Base-by-base conservation (phyloP, 2,113 vertebrate genomes). In the Hippocampus barbouri region DNA sequence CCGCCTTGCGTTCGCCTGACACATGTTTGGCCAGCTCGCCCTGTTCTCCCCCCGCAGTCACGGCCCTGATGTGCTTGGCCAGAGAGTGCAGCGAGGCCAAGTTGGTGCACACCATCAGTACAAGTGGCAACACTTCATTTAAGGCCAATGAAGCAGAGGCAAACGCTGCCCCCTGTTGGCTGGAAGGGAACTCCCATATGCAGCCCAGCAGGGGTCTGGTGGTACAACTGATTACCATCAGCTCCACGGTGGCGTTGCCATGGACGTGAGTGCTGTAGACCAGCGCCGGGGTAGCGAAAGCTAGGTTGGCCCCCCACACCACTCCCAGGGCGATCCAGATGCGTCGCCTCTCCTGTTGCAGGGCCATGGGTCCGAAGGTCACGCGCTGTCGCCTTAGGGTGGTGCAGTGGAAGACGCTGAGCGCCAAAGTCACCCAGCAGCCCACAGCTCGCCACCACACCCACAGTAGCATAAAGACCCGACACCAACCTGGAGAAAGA, bases 211-310 rank as follows among this genome's bases (percentile, higher is more conserved):
- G 81, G 27, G 93, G 93, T 14, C 91, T 80, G 6, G 90, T 93
- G 74, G 90, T 93, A 74, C 91, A 92, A 81, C 92, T 94, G 71
- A 94, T 93, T 72, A 94, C 92, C 93, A 93, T 94, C 40, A 94
- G 77, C 79, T 91, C 82, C 45, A 90, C 89, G 0, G 92, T 94
- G 67, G 61, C n/a, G 41, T 94, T 94, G 25, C 85, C 82, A 0
- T 78, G 54, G 51, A 90, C 80, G 1, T 88, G 89, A 3, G 85
- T 89, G 73, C 76, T 89, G 40, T 83, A 93, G 0, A 90, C 69
- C 18, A 93, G 82, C 1, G 92, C 93, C 0, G 92, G 92, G 4
- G 89, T 23, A 0, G 92, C 92, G 71, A 91, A 91, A 47, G 73
- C 86, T 43, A 94, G 76, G 72, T 92, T 94, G 1, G 54, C 79